Evolutionary conservation across 2,113 vertebrate species (phyloP).

Genomic region (Toxotes chatareus): DNA sequence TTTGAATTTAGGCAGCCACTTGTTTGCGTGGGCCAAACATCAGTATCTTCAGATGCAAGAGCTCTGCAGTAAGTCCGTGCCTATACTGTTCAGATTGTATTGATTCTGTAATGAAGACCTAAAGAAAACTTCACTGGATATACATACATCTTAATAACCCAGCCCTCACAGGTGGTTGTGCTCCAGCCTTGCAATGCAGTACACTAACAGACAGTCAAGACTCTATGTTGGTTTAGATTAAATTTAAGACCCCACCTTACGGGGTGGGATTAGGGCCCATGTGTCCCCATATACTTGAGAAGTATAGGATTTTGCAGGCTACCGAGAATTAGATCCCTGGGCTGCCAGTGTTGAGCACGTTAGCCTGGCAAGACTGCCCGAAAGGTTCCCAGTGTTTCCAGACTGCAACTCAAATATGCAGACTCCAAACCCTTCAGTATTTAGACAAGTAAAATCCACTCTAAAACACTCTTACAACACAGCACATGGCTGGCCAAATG

Average conservation of each 20-base stretch:
- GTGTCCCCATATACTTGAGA: slow-evolving; percentile 5
- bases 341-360: background rate
- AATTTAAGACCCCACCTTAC: background rate
- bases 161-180: background rate
- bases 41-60: background rate
- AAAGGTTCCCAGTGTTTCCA: background rate
- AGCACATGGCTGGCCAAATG: background rate
- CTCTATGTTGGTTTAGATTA: slow-evolving; percentile 15
- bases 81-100: background rate
- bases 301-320: slow-evolving; percentile 27
- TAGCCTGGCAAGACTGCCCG: background rate
- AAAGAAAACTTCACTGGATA: background rate
- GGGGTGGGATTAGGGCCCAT: slow-evolving; percentile 21
- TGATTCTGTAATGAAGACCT: background rate
- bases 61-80: background rate
- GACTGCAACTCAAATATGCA: background rate
- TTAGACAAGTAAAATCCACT: background rate
- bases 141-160: no score
- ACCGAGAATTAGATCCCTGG: slow-evolving; percentile 16
- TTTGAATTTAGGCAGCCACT: background rate
- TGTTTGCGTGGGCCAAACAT: background rate
- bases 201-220: slow-evolving; percentile 9
- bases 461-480: background rate
- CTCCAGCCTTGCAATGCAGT: background rate
- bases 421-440: background rate